Conservation (phyloP, 2,888 invertebrate species). For the Axea sp. region DNA sequence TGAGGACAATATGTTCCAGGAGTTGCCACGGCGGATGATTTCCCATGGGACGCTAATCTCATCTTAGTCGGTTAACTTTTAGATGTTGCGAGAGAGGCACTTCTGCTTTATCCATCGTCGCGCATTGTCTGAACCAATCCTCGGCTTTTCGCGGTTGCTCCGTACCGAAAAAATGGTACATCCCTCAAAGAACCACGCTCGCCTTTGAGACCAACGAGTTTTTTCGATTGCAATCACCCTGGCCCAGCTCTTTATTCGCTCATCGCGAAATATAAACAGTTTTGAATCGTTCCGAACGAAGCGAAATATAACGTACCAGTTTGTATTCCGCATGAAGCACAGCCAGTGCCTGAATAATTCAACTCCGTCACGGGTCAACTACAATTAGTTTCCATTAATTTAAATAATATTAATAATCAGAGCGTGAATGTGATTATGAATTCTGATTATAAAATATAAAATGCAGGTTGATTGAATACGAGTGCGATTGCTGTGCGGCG, state of each 20-base stretch:
- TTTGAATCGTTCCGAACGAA: no score
- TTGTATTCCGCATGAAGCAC: no score
- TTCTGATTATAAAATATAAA: constrained; percentile 28
- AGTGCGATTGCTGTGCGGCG: constrained; percentile 1
- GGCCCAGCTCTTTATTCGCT: no score
- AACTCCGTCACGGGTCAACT: constrained; percentile 6
- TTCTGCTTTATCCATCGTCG: constrained; percentile 57
- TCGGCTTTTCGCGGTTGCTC: constrained; percentile 24
- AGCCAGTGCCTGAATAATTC: constrained; percentile 39
- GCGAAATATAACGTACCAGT: no score
- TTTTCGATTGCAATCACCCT: no score
- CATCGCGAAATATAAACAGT: no score
- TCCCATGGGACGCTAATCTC: constrained; percentile 76
- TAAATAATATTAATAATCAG: constrained; percentile 21
- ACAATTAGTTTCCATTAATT: constrained; percentile 17
- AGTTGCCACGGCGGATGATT: constrained; percentile 71
- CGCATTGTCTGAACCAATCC: constrained; percentile 44
- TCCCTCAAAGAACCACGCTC: no score
- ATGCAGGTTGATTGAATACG: constrained; percentile 10
- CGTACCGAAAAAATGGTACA: constrained; percentile 25
- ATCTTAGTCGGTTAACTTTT: constrained; percentile 72
- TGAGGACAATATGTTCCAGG: constrained; percentile 71
- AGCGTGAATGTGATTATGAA: constrained; percentile 16
- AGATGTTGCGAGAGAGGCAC: constrained; percentile 66
- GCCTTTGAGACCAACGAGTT: no score